phyloP scores from a whole-genome alignment of 2,113 vertebrate genomes.

The Apistogramma diplotaenia region DNA sequence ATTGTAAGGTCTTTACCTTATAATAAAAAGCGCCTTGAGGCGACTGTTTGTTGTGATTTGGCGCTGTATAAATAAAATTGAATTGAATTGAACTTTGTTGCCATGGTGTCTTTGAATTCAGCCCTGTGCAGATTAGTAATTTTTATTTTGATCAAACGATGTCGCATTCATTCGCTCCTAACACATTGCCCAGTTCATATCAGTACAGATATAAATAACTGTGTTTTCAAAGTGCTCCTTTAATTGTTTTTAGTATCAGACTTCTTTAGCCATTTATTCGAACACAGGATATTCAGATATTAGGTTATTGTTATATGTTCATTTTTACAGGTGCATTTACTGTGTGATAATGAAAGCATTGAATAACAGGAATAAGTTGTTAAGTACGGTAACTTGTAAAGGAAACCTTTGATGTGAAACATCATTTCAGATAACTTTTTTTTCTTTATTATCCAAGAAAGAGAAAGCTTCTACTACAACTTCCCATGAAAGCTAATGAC shows the following conservation, averaged over 20 bases:
- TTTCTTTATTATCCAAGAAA: background rate
- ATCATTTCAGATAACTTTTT: background rate
- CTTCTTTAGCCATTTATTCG: accelerated
- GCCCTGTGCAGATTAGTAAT: no score
- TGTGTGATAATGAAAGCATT: background rate
- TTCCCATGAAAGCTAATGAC: background rate
- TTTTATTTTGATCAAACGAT: no score
- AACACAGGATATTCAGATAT: background rate
- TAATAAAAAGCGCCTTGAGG: no score
- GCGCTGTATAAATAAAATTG: no score
- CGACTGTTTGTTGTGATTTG: no score
- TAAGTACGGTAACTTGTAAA: background rate
- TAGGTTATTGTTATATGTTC: background rate
- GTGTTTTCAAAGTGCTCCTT: no score
- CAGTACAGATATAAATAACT: no score
- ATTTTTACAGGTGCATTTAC: background rate
- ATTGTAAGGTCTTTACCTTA: no score
- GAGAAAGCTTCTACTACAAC: background rate
- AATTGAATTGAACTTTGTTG: no score
- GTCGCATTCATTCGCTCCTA: no score
- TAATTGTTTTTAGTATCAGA: background rate
- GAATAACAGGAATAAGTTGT: background rate
- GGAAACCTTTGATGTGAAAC: background rate
- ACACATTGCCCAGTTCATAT: no score
- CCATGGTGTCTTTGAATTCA: no score